Percentiles rank a stretch among this genome's conserved stretches.
Conservation (phyloP, 2,113 vertebrate genomes). For the Pipa parva region DNA sequence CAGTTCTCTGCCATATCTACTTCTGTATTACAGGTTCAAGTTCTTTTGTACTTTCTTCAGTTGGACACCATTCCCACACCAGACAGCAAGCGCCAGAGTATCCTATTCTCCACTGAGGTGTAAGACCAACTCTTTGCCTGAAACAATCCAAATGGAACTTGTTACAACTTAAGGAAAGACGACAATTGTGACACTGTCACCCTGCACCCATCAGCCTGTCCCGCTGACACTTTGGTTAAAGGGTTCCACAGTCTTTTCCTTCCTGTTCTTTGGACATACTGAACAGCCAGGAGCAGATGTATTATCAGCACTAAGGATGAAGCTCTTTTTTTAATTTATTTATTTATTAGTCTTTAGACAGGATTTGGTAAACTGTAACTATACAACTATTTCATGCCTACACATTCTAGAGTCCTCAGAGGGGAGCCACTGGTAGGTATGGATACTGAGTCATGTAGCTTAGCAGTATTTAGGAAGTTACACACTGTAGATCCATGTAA, state of each 20-base stretch:
- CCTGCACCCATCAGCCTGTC: neutral
- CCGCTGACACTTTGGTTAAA: neutral
- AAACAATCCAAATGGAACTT: neutral
- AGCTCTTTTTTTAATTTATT: conserved; percentile 34
- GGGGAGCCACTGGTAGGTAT: no score
- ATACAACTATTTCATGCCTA: neutral
- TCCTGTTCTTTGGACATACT: neutral
- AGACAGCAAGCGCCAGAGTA: conserved; percentile 95
- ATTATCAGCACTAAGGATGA: neutral
- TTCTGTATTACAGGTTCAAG: conserved; percentile 78
- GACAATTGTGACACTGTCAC: neutral
- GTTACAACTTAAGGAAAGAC: neutral
- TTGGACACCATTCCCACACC: conserved; percentile 93
- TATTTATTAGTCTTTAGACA: conserved; percentile 29
- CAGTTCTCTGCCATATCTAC: no score
- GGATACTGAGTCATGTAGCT: neutral
- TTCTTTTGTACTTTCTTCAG: conserved; percentile 95
- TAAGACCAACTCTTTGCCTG: conserved; percentile 52
- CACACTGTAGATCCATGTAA: neutral
- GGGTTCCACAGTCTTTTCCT: neutral
- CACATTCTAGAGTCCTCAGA: neutral
- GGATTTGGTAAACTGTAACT: neutral
- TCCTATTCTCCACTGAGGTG: conserved; percentile 96
- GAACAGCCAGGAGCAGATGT: neutral
- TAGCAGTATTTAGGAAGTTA: neutral